Conservation (phyloP, 2,888 invertebrate genomes). For the Polyommatus iphigenia region DNA sequence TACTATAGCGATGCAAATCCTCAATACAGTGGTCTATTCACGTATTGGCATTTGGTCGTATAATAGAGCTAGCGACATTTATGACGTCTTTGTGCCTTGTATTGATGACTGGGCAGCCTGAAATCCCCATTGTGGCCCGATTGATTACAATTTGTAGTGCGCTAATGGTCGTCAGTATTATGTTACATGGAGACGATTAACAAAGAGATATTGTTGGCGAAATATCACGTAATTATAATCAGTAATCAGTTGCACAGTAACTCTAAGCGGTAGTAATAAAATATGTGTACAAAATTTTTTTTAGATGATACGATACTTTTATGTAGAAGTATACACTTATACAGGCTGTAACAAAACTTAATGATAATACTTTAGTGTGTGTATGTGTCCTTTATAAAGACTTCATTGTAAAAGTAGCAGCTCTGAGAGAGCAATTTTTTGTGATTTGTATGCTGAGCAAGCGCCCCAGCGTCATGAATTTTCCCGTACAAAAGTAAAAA, state of each 20-base stretch:
- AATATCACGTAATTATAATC: background rate
- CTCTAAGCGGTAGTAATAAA: background rate
- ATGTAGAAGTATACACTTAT: too few relatives aligned
- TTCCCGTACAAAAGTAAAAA: too few relatives aligned
- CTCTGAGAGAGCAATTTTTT: too few relatives aligned
- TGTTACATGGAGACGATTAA: constrained; percentile 59
- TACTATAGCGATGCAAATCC: constrained; percentile 23
- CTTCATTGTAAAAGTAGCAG: too few relatives aligned
- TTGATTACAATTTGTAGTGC: constrained; percentile 65
- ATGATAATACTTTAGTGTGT: too few relatives aligned
- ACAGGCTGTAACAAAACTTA: too few relatives aligned
- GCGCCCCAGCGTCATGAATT: too few relatives aligned
- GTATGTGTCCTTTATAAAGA: too few relatives aligned
- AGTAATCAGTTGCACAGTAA: background rate
- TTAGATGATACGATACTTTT: too few relatives aligned
- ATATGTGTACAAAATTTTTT: too few relatives aligned
- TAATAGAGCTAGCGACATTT: constrained; percentile 47
- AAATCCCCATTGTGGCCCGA: constrained; percentile 59
- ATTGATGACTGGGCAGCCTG: constrained; percentile 45
- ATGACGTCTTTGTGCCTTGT: constrained; percentile 47
- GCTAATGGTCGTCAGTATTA: constrained; percentile 41
- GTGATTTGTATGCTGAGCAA: too few relatives aligned
- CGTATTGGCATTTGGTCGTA: constrained; percentile 43
- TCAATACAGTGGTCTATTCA: constrained; percentile 36
- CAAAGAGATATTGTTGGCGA: constrained; percentile 27